phyloP scores from a whole-genome alignment of 2,113 vertebrate genomes.

The Harpagus bidentatus region DNA sequence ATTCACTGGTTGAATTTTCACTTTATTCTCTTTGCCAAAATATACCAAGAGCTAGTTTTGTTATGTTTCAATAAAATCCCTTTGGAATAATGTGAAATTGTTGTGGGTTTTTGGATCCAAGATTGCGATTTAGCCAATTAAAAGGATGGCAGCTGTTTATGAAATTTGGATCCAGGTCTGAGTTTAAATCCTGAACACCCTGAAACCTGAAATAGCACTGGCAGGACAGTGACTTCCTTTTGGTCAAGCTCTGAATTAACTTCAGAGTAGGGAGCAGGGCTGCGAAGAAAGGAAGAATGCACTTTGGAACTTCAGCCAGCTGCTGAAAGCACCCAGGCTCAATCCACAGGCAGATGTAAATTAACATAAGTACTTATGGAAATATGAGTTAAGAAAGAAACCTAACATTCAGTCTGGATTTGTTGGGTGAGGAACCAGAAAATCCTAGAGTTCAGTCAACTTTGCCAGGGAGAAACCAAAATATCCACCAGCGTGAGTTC shows the following conservation, averaged over 20 bases:
- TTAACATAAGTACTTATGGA: not conserved
- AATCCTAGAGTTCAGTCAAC: not conserved
- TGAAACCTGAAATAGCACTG: slow-evolving; percentile 11
- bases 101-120: not conserved
- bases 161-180: not conserved
- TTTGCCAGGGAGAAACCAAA: not conserved
- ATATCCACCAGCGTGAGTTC: not conserved
- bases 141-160: not conserved
- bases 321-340: not conserved
- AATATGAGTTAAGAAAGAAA: not conserved
- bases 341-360: not conserved
- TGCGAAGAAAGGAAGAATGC: not conserved
- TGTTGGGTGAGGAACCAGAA: not conserved
- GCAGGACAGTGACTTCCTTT: not conserved
- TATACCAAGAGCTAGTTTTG: not conserved
- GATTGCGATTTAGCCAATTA: not conserved
- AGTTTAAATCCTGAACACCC: not conserved
- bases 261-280: not conserved
- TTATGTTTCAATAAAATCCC: not conserved
- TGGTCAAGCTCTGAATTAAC: not conserved
- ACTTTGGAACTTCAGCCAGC: not conserved
- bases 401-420: not conserved
- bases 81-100: not conserved
- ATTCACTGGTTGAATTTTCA: not conserved
- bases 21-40: slow-evolving; percentile 13